A percentile compares a stretch with the other conserved stretches of the same genome.
Conservation (phyloP, 2,113 vertebrate species). For the Tachuris rubrigastra region DNA sequence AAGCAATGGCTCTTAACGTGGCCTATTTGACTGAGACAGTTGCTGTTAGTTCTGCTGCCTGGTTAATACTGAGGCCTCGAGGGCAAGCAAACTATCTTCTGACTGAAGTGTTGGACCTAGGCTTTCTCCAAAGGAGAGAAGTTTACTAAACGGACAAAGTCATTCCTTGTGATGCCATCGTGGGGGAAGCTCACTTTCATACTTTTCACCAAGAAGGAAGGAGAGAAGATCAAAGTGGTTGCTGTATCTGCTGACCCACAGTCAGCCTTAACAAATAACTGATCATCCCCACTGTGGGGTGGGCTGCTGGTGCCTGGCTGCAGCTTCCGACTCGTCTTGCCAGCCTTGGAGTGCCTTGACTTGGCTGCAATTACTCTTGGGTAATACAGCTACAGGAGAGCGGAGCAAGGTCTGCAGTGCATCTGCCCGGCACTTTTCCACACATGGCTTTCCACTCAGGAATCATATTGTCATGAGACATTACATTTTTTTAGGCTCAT, state of each 20-base stretch:
- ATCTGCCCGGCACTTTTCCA: neutral
- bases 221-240: neutral
- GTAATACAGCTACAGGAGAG: neutral
- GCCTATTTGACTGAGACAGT: neutral
- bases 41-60: neutral
- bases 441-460: neutral
- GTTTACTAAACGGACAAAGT: neutral
- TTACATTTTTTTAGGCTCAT: neutral
- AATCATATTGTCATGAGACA: neutral
- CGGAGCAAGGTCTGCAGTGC: rapidly evolving
- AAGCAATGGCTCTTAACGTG: neutral
- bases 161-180: neutral
- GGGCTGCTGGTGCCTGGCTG: neutral
- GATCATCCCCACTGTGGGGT: rapidly evolving
- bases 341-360: neutral
- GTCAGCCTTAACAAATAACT: neutral
- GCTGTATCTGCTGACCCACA: rapidly evolving
- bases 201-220: neutral
- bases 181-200: neutral
- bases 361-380: neutral
- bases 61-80: neutral
- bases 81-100: neutral
- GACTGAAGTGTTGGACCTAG: neutral
- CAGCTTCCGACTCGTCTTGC: neutral
- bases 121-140: neutral